Evolutionary conservation across 2,113 vertebrate genomes (phyloP), one percentile per base, ranked within the genome.

Genomic region (Mobula birostris): DNA sequence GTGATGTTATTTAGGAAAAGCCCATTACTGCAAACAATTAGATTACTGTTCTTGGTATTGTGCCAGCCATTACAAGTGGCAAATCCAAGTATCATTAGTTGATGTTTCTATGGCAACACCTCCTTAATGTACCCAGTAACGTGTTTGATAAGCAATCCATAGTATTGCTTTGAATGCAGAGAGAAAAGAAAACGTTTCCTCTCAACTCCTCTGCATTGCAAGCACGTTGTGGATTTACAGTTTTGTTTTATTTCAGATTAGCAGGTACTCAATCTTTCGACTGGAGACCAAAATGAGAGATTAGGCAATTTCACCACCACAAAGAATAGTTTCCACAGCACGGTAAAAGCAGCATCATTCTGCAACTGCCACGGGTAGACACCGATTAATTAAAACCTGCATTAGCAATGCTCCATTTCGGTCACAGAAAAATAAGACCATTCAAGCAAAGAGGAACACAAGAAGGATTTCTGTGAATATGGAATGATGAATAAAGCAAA

Each of bases 51-150:
- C 94, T 95, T 94, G 95, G 94, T 94, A 96, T 95, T 95, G 94
- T 96, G 95, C 97, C 95, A 96, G 95, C 70, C 94, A 94, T 95
- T 96, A 95, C 94, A 11, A 94, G 63, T 95, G 95, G 96, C 94
- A 96, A 94, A 95, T 95, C 94, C 95, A 91, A 95, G 95, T 78
- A 95, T 87, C 88, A 94, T 94, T 68, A 94, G 92, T 94, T 94
- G 96, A 94, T 74, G 95, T 96, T 96, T 94, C 96, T 95, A 95
- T 95, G 95, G 95, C 94, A 96, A 96, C 95, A 94, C 93, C 95
- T 95, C 94, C 95, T 95, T 96, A 96, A 97, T 96, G 96, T 96
- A 94, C 94, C 94, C 95, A 95, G 95, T 96, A 96, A 96, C 95
- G 95, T 95, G 95, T 94, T 95, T 96, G 95, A 97, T 94, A 96